Evolutionary conservation across 2,888 invertebrate species (phyloP).

Genomic region (Hetaerina titia): DNA sequence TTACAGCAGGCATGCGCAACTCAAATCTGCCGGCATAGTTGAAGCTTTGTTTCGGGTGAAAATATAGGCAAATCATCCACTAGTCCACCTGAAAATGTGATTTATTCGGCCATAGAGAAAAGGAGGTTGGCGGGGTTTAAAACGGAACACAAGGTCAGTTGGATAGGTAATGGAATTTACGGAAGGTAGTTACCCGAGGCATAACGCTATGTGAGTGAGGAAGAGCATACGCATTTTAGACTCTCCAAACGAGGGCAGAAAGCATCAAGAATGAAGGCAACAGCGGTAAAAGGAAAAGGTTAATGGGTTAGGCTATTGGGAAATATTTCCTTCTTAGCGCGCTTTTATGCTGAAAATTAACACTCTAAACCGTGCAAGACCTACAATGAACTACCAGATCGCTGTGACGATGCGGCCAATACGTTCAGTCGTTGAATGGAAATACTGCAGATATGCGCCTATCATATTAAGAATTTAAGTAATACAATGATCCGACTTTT

Average conservation of each 20-base stretch:
- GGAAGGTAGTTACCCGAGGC: neutral
- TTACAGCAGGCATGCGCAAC: too few species aligned
- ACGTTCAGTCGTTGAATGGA: too few species aligned
- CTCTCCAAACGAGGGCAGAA: neutral
- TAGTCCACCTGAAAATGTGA: too few species aligned
- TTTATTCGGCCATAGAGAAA: neutral
- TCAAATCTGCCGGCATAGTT: too few species aligned
- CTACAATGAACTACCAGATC: neutral
- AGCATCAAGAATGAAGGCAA: neutral
- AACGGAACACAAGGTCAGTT: too few species aligned
- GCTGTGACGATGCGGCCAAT: too few species aligned
- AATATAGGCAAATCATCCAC: too few species aligned
- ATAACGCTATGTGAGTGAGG: neutral
- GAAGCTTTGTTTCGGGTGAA: too few species aligned
- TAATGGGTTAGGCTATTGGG: neutral
- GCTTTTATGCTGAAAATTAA: neutral
- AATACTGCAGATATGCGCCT: too few species aligned
- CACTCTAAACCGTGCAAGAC: neutral
- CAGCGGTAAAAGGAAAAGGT: neutral
- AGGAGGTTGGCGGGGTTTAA: neutral
- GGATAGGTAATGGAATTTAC: neutral
- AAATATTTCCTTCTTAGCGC: neutral
- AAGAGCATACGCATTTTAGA: neutral
- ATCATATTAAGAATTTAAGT: too few species aligned
- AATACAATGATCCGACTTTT: too few species aligned